These are phyloP conservation scores for Arrhopalites spinosus DNA, from an alignment of 2,888 invertebrate species.

Conservation along the genomic window DNA sequence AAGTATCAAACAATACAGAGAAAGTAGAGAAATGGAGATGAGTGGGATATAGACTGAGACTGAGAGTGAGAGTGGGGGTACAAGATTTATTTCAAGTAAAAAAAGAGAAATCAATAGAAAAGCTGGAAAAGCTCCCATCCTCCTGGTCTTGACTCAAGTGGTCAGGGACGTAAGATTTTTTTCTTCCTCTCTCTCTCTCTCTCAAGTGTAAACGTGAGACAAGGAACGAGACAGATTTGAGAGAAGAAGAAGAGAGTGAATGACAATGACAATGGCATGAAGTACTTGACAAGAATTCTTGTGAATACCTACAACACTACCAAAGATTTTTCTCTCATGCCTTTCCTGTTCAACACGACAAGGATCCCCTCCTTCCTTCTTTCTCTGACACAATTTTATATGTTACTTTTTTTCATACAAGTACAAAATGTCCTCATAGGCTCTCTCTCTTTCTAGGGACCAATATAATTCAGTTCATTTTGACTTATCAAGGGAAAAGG, in stretches of 20 bases:
- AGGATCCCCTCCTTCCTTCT: too few relatives aligned
- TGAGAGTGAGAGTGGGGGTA: too few relatives aligned
- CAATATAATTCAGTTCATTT: too few relatives aligned
- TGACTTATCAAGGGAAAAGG: too few relatives aligned
- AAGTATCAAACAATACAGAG: too few relatives aligned
- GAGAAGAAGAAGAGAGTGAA: neutral
- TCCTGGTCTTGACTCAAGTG: neutral
- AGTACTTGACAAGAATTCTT: neutral
- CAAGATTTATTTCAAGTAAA: neutral
- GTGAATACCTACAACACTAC: neutral
- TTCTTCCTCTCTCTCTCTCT: neutral
- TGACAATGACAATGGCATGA: slow-evolving; percentile 6
- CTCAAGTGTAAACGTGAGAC: neutral
- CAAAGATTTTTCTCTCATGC: neutral
- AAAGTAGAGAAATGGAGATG: neutral
- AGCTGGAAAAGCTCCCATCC: too few relatives aligned
- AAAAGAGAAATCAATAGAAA: neutral
- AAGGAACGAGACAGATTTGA: neutral
- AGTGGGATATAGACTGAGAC: too few relatives aligned
- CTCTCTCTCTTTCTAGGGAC: too few relatives aligned
- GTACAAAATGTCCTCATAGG: neutral
- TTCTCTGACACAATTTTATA: too few relatives aligned
- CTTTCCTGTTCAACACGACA: too few relatives aligned
- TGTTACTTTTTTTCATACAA: neutral
- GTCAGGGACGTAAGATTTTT: neutral